Evolutionary conservation across 2,888 invertebrate genomes (phyloP).

Genomic region (Anorthoa munda): DNA sequence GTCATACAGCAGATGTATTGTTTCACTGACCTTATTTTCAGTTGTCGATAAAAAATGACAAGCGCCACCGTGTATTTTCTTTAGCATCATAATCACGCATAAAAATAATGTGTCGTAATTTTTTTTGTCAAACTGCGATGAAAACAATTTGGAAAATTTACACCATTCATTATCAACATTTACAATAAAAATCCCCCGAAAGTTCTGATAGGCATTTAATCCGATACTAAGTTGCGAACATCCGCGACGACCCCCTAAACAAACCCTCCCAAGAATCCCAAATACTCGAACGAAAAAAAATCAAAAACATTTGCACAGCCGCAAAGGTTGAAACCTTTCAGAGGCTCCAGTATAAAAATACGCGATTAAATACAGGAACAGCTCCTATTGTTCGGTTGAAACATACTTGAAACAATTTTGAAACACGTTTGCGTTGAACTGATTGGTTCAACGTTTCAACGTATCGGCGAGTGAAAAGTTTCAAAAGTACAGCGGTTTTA

Average conservation of each 20-base stretch:
- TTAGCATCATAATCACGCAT: neutral
- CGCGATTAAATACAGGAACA: constrained; percentile 42
- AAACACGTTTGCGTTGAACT: constrained; percentile 39
- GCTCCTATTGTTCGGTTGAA: constrained; percentile 43
- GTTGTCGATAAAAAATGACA: constrained; percentile 28
- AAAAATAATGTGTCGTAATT: neutral
- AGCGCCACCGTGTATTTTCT: neutral
- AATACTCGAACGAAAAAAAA: constrained; percentile 17
- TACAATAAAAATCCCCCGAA: neutral
- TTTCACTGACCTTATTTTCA: neutral
- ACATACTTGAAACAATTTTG: constrained; percentile 56
- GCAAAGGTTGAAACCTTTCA: constrained; percentile 22
- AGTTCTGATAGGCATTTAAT: constrained; percentile 19
- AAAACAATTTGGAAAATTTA: neutral
- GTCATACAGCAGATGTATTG: no score
- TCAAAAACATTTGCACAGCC: constrained; percentile 44
- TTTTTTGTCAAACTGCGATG: no score
- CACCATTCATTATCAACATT: constrained; percentile 5
- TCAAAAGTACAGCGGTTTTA: constrained; percentile 36
- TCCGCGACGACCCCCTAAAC: neutral
- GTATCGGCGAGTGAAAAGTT: constrained; percentile 44
- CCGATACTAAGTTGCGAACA: neutral
- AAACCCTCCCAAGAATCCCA: constrained; percentile 16
- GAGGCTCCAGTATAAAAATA: constrained; percentile 52
- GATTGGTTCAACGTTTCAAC: constrained; percentile 38